Percentiles rank a stretch among this genome's conserved stretches.
These are phyloP conservation scores for Pyxicephalus adspersus DNA, from an alignment of 2,113 vertebrate species.

Conservation along the genomic window DNA sequence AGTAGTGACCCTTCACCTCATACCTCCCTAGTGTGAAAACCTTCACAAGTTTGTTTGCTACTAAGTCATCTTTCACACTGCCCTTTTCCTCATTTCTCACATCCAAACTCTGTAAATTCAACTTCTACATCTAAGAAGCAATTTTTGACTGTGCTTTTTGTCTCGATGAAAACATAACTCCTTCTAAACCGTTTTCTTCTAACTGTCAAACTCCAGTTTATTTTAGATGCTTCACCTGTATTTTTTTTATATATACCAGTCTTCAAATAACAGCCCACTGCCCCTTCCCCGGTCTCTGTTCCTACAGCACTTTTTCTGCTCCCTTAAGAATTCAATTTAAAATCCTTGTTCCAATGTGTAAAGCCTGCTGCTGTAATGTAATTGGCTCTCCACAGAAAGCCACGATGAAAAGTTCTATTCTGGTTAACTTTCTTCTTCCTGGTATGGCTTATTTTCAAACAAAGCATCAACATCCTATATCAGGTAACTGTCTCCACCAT, in stretches of 20 bases:
- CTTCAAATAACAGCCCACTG: background rate
- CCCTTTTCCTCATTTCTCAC: slow-evolving; percentile 22
- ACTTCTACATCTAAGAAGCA: slow-evolving; percentile 31
- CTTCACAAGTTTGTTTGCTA: slow-evolving; percentile 26
- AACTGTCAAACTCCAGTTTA: slow-evolving; percentile 39
- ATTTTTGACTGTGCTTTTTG: slow-evolving; percentile 22
- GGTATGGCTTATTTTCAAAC: background rate
- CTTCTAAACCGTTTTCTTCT: slow-evolving; percentile 35
- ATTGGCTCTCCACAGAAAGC: background rate
- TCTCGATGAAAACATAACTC: slow-evolving; percentile 29
- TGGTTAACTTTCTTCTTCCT: background rate
- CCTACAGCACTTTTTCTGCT: slow-evolving; percentile 14
- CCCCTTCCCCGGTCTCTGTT: background rate
- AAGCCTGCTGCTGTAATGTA: background rate
- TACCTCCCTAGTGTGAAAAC: slow-evolving; percentile 21
- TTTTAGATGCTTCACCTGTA: slow-evolving; percentile 19
- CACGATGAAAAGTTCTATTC: background rate
- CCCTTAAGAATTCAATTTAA: slow-evolving; percentile 27
- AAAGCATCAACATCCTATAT: background rate
- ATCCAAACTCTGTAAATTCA: slow-evolving; percentile 13
- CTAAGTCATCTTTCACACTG: slow-evolving; percentile 23
- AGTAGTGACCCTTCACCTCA: slow-evolving; percentile 8
- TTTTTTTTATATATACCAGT: background rate
- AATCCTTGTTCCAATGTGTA: slow-evolving; percentile 4
- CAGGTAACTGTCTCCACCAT: too few relatives aligned